Percentiles rank a stretch among this genome's conserved stretches.
Evolutionary conservation across 1,140 invertebrate genomes (phyloP).

Genomic region (Metaphire vulgaris): DNA sequence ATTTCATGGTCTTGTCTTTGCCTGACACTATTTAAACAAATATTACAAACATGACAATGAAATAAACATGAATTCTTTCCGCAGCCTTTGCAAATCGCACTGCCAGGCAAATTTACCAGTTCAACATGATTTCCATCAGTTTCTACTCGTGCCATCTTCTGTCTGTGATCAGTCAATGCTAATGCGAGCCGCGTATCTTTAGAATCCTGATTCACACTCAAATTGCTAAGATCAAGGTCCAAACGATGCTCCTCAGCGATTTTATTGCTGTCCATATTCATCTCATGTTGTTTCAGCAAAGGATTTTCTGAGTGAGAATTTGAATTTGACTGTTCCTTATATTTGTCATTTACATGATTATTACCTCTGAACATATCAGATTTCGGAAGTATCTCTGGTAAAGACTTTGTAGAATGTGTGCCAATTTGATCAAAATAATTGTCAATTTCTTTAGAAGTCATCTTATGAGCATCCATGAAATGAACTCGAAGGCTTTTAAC

Average conservation of each 20-base stretch:
- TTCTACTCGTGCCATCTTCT: background rate
- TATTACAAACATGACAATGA: background rate
- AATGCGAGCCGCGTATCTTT: background rate
- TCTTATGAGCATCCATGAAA: background rate
- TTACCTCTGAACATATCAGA: background rate
- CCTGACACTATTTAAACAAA: background rate
- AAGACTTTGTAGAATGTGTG: background rate
- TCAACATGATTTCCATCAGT: too few relatives aligned
- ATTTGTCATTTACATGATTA: background rate
- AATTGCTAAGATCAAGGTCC: too few relatives aligned
- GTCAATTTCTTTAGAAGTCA: background rate
- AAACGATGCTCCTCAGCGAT: background rate
- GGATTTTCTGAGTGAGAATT: too few relatives aligned
- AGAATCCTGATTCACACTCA: background rate
- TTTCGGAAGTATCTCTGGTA: background rate
- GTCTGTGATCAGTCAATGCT: background rate
- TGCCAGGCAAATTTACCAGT: background rate
- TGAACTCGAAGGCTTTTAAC: background rate
- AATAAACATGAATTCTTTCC: background rate
- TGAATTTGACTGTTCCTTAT: too few relatives aligned
- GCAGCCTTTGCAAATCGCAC: background rate
- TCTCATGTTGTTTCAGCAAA: background rate
- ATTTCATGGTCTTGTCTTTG: background rate
- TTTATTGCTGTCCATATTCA: background rate
- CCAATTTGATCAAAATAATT: background rate